Percentiles rank a stretch among this genome's conserved stretches.
These are phyloP conservation scores for Tetropium fuscum DNA, from an alignment of 2,888 invertebrate species.

Conservation along the genomic window DNA sequence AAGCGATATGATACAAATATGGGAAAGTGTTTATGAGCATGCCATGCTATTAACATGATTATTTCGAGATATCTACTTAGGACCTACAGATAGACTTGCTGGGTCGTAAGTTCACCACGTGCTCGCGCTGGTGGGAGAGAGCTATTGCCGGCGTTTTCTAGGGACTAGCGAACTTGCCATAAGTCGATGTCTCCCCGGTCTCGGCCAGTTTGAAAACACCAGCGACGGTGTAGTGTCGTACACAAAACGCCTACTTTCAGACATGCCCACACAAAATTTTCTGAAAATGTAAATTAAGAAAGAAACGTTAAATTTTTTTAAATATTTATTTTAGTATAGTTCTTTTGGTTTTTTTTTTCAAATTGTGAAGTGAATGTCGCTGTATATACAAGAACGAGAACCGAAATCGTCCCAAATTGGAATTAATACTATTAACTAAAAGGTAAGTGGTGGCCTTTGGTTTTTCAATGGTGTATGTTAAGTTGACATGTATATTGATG, in stretches of 20 bases:
- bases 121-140: conserved; percentile 16
- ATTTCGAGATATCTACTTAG: conserved; percentile 24
- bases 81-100: conserved; percentile 18
- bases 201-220: conserved; percentile 14
- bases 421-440: conserved; percentile 11
- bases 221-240: conserved; percentile 9
- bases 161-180: conserved; percentile 8
- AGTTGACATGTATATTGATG: not conserved
- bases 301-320: conserved; percentile 5
- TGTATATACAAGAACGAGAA: not conserved
- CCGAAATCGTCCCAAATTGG: not conserved
- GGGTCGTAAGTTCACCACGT: conserved; percentile 26
- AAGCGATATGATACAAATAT: not conserved
- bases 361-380: conserved; percentile 18
- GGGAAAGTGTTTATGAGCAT: conserved; percentile 11
- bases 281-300: conserved; percentile 21
- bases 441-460: conserved; percentile 10
- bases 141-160: conserved; percentile 10
- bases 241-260: conserved; percentile 11
- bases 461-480: conserved; percentile 2
- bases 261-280: conserved; percentile 16
- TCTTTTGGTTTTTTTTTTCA: conserved; percentile 13
- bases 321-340: conserved; percentile 21
- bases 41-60: conserved; percentile 21
- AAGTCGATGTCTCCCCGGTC: conserved; percentile 18